Evolutionary conservation across 2,888 invertebrate genomes (phyloP), one percentile per base, ranked within the genome.

Genomic region (Rotaria sp.): DNA sequence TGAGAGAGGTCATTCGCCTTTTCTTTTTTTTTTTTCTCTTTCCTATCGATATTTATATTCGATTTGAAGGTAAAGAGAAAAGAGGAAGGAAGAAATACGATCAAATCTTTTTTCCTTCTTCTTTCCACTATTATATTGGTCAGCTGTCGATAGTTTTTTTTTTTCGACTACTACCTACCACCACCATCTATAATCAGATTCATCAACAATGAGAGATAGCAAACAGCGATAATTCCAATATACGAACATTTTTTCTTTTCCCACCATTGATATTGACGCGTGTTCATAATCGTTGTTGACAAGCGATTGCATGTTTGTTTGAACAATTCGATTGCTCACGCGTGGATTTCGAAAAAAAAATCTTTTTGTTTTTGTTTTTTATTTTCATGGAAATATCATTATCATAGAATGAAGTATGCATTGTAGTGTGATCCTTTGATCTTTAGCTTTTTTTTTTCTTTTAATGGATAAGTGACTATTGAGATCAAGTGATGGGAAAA

Each of bases 401-500:
- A 26, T 67, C 21, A 4, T n/a, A 5, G 8, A 67, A 67, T 67
- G 35, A 67, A 67, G 21, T 35, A 38, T 8, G 21, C 35, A 67
- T 67, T 35, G 35, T 67, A 21, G 21, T 35, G 1, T 67, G 35
- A 35, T 67, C 38, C 67, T 67, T 67, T 67, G 67, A 67, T 67
- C 67, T 67, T 35, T 30, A 67, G 5, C 3, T 67, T 67, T 67
- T 4, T n/a, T 57, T n/a, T 26, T n/a, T 26, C n/a, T n/a, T n/a
- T 11, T 59, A 21, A 21, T 18, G 35, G 38, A 35, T 67, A 67
- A 67, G 67, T 67, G 67, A 30, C 67, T 21, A 35, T 67, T 67
- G 67, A 67, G 67, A 67, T 67, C 67, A 67, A 67, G 67, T 67
- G 67, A 67, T 67, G 67, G 67, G 67, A 67, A 67, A 67, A 67